These are phyloP conservation scores for Nephrotoma flavescens DNA, from an alignment of 2,888 invertebrate genomes.

Conservation along the genomic window DNA sequence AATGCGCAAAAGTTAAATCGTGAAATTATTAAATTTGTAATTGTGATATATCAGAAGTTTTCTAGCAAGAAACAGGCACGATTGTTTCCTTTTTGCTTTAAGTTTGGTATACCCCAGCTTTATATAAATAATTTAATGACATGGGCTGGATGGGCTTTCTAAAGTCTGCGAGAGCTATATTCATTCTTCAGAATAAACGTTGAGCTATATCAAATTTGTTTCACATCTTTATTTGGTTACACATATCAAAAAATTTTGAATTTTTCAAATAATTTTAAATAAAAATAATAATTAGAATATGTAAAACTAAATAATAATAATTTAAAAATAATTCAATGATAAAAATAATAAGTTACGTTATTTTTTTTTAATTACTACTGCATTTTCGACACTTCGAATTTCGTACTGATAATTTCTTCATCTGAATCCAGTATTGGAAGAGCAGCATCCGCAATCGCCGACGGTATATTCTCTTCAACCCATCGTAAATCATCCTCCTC, in stretches of 20 bases:
- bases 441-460: constrained; percentile 54
- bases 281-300: not conserved
- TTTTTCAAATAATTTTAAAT: not conserved
- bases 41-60: not conserved
- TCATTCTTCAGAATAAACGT: not conserved
- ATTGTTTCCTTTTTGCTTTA: not conserved
- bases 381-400: constrained; percentile 82
- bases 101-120: not conserved
- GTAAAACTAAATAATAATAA: not conserved
- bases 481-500: constrained; percentile 72
- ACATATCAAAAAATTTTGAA: not conserved
- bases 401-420: constrained; percentile 71
- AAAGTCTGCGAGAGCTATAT: too few species aligned
- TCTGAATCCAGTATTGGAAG: constrained; percentile 57
- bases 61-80: not conserved
- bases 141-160: too few species aligned
- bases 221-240: not conserved
- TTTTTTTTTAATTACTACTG: constrained; percentile 37
- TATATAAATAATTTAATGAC: too few species aligned
- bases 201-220: not conserved
- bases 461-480: constrained; percentile 89
- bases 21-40: not conserved
- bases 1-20: not conserved
- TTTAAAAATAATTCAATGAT: not conserved
- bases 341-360: not conserved